Conservation (phyloP, 2,797 vertebrate species). For the Ceryle rudis region DNA sequence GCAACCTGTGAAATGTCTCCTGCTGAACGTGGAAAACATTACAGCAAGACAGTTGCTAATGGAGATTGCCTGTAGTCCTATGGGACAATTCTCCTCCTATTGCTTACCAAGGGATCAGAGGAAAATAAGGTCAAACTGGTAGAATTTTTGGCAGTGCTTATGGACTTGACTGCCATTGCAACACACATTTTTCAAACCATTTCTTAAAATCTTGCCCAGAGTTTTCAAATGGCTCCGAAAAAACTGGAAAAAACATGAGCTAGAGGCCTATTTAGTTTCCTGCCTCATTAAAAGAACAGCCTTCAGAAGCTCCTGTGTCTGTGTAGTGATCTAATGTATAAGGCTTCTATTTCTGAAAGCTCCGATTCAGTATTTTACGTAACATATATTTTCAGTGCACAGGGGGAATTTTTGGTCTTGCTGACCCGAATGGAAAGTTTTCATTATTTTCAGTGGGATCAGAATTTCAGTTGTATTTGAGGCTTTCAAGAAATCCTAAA, state of each 20-base stretch:
- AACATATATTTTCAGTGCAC: neutral
- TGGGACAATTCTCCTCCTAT: neutral
- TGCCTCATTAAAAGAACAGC: neutral
- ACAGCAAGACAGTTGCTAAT: neutral
- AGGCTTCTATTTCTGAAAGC: neutral
- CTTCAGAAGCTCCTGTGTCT: neutral
- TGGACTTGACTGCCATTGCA: neutral
- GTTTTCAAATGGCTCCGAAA: neutral
- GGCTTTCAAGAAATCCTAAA: neutral
- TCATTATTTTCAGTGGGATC: neutral
- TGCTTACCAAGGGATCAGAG: neutral
- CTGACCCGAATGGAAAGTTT: neutral
- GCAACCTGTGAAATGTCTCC: neutral
- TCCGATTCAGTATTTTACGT: neutral
- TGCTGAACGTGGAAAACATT: neutral
- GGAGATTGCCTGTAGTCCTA: neutral
- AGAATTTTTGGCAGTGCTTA: neutral
- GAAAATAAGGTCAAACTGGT: neutral
- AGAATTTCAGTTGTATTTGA: neutral
- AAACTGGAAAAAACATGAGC: neutral
- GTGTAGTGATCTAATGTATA: neutral
- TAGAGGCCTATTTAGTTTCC: neutral
- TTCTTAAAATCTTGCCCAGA: neutral
- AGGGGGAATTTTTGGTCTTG: neutral
- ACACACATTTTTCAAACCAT: fast-evolving